Percentiles rank a stretch among this genome's conserved stretches.
phyloP scores from a whole-genome alignment of 2,797 vertebrate species.

The Micropoecilia bifurca region DNA sequence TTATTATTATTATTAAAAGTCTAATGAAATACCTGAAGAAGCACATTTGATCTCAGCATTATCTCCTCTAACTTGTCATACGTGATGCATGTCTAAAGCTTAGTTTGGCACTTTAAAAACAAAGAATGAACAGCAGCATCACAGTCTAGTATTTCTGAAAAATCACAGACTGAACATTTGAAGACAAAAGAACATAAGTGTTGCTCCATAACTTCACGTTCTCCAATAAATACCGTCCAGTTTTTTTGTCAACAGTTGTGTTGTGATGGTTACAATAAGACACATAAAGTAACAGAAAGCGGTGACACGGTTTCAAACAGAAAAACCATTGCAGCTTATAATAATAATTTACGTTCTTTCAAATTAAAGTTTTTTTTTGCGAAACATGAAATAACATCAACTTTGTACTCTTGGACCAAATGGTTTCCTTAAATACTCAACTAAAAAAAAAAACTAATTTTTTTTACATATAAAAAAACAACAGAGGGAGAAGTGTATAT shows the following conservation, averaged over 20 bases:
- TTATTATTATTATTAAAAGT: background rate
- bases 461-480: conserved; percentile 11
- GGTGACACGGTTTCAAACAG: background rate
- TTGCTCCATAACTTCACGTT: background rate
- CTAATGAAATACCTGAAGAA: background rate
- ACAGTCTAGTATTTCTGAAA: background rate
- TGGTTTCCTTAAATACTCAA: conserved; percentile 4
- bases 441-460: conserved; percentile 41
- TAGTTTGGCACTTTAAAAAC: background rate
- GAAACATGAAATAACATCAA: background rate
- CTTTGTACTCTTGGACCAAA: background rate
- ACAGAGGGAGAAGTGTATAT: background rate
- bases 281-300: background rate
- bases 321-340: background rate
- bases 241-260: background rate
- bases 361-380: background rate
- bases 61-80: background rate
- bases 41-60: background rate
- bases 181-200: background rate
- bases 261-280: background rate
- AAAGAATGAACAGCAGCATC: conserved; percentile 2
- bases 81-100: background rate
- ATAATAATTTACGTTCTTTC: background rate
- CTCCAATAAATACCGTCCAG: background rate
- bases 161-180: background rate